Evolutionary conservation across 2,888 invertebrate species (phyloP).

Genomic region (Apodemia hepburni): DNA sequence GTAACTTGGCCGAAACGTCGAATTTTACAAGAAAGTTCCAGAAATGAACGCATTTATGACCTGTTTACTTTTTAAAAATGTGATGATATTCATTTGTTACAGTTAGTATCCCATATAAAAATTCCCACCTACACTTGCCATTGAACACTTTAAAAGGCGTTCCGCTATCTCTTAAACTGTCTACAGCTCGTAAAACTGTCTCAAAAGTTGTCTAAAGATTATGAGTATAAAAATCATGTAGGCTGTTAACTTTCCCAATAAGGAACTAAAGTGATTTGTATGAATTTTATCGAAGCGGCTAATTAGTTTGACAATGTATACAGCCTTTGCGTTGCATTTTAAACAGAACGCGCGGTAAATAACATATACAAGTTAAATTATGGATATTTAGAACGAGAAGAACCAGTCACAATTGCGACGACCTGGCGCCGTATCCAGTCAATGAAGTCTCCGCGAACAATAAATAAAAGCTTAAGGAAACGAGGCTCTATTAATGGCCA

Average conservation of each 20-base stretch:
- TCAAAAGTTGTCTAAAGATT: slow-evolving; percentile 53
- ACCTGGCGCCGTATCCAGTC: slow-evolving; percentile 67
- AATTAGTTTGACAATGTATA: slow-evolving; percentile 72
- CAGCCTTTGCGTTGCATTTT: slow-evolving; percentile 69
- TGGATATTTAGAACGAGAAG: slow-evolving; percentile 69
- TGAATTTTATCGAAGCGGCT: slow-evolving; percentile 65
- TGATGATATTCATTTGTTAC: background rate
- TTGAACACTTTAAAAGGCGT: background rate
- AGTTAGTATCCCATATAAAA: background rate
- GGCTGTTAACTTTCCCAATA: slow-evolving; percentile 51
- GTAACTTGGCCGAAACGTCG: too few relatives aligned
- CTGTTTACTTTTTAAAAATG: too few relatives aligned
- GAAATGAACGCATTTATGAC: too few relatives aligned
- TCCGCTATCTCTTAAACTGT: slow-evolving; percentile 51
- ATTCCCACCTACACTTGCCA: background rate
- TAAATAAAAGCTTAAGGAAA: slow-evolving; percentile 65
- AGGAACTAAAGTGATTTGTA: slow-evolving; percentile 65
- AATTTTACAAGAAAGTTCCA: too few relatives aligned
- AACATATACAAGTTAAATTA: slow-evolving; percentile 60
- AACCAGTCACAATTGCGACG: slow-evolving; percentile 75
- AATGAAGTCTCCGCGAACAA: slow-evolving; percentile 63
- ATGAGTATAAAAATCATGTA: slow-evolving; percentile 51
- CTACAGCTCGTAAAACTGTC: slow-evolving; percentile 66
- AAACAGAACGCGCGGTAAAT: slow-evolving; percentile 66
- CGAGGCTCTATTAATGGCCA: slow-evolving; percentile 53